Base-by-base conservation (phyloP, 2,113 vertebrate genomes). In the Henicopernis longicauda region DNA sequence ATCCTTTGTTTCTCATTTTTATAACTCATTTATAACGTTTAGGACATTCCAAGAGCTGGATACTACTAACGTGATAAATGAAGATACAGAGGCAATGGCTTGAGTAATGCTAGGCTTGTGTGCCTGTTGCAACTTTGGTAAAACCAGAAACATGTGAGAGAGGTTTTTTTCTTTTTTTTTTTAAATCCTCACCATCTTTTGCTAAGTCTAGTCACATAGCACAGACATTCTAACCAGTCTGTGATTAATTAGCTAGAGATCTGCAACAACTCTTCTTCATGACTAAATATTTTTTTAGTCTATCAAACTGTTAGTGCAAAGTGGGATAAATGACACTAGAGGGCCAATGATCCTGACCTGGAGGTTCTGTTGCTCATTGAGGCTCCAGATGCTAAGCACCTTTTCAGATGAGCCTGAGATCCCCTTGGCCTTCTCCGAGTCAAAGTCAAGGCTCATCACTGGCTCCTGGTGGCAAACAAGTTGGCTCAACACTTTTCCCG, bases 401-500 rank as follows among this genome's bases (percentile, higher is more conserved):
- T 99, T 99, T 96, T 99, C 99, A 3, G 99, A 99, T 5, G 99
- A 99, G 95, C 99, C 99, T 0, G 99, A 99, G 96, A 99, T 93
- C 72, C 99, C 99, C 90, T 98, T 98, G 97, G 98, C 96, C 96
- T 97, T 97, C 93, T 95, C 78, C 1, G 97, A 93, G 97, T 99
- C 99, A 97, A 99, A 99, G 98, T 99, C 99, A 97, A 99, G 98
- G 97, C 99, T 98, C 99, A 99, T 99, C 97, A 99, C 95, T 9
- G 99, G 99, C 96, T 99, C 99, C 25, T 97, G 96, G 95, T 99
- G 99, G 98, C 98, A 99, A 93, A 96, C 76, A 44, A 98, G 91
- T 27, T 79, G 97, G 97, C 99, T 99, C 97, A 98, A 92, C 2
- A 67, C 90, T 96, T 97, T 98, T 95, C 98, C 98, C 96, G 95